A percentile compares a stretch with the other conserved stretches of the same genome.
These are phyloP conservation scores for Botrylloides violaceus DNA, from an alignment of 23 tunicate genomes.

Conservation along the genomic window DNA sequence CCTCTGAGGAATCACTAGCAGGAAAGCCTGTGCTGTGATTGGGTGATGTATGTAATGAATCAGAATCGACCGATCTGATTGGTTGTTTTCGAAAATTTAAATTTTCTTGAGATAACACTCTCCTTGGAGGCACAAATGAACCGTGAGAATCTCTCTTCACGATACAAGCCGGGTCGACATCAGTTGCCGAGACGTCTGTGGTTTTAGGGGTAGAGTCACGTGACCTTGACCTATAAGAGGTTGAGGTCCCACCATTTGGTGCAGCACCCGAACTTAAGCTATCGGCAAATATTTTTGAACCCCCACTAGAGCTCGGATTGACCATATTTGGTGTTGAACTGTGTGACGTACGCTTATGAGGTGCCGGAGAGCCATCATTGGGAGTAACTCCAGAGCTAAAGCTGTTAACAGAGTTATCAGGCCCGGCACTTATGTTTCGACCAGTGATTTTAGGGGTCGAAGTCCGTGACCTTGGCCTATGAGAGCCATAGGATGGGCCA, in stretches of 20 bases:
- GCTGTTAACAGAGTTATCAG: neutral
- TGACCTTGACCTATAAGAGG: neutral
- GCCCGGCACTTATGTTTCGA: neutral
- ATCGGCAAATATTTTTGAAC: neutral
- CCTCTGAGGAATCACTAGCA: neutral
- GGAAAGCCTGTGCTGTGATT: neutral
- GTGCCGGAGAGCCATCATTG: too few relatives aligned
- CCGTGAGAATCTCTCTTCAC: conserved; percentile 4
- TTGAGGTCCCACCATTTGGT: neutral
- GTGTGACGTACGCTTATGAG: neutral
- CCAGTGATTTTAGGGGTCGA: neutral
- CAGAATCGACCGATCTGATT: conserved; percentile 3
- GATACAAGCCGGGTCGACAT: neutral
- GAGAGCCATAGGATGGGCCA: too few relatives aligned
- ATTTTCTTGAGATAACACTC: neutral
- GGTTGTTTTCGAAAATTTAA: neutral
- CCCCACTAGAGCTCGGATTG: neutral
- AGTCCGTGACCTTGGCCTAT: neutral
- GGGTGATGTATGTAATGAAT: neutral
- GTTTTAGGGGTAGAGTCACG: too few relatives aligned
- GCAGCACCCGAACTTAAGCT: neutral
- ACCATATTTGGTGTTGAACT: neutral
- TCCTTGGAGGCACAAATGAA: conserved; percentile 4
- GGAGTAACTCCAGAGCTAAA: too few relatives aligned
- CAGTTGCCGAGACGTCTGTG: too few relatives aligned